Conservation (phyloP, 23 tunicate species). For the Styela clava region DNA sequence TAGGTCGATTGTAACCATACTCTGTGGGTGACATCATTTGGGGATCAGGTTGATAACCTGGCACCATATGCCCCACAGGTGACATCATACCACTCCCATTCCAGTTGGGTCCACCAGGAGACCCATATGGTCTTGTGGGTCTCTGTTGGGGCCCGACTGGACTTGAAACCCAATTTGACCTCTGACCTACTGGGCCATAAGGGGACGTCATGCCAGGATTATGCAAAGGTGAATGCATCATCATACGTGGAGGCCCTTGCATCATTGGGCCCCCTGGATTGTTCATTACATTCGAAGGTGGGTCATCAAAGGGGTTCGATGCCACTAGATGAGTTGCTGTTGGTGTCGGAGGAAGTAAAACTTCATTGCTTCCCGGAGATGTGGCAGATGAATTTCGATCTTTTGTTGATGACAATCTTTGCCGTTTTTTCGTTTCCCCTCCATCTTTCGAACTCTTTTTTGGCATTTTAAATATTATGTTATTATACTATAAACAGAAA, state of each 20-base stretch:
- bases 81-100: not conserved
- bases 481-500: too few relatives aligned
- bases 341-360: constrained; percentile 85
- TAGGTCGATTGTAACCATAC: not conserved
- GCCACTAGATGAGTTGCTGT: constrained; percentile 81
- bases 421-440: constrained; percentile 10
- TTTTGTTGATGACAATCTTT: not conserved
- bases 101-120: not conserved
- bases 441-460: constrained; percentile 21
- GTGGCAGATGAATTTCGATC: constrained; percentile 23
- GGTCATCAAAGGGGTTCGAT: constrained; percentile 93
- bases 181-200: not conserved
- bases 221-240: constrained; percentile 8
- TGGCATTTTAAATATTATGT: too few relatives aligned
- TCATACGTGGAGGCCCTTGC: constrained; percentile 10
- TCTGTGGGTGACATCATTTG: not conserved
- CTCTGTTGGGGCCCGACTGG: not conserved
- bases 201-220: not conserved
- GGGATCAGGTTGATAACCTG: not conserved
- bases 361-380: constrained; percentile 38
- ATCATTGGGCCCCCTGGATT: constrained; percentile 4
- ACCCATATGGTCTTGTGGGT: not conserved
- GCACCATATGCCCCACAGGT: not conserved
- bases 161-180: not conserved
- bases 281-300: constrained; percentile 24